Evolutionary conservation across 2,888 invertebrate genomes (phyloP), one percentile per base, ranked within the genome.

Genomic region (Hirtodrosophila confusa): DNA sequence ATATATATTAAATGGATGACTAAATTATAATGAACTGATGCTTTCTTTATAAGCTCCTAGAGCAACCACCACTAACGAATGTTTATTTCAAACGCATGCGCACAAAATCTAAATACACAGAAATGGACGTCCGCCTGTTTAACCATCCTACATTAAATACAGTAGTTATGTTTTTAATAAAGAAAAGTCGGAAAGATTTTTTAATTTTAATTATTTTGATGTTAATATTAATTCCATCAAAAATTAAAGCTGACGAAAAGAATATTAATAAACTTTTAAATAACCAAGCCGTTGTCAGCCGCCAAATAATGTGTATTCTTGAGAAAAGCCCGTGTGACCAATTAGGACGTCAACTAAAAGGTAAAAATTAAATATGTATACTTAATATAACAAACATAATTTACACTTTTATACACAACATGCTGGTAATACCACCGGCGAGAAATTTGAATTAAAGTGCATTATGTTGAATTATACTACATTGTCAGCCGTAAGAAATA

Each of bases 321-420:
- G 93, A 93, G 69, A 92, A 91, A 74, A 93, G 92, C 67, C 93
- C 93, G 8, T 94, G 94, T 82, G 94, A 94, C 89, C 90, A 92
- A 61, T 90, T 94, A 54, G 94, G 94, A 66, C 91, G 91, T 61
- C 94, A 93, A 89, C 91, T 94, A 37, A 94, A 93, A 93, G 92
- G 94, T 94, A 90, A 31, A 60, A 9, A 33, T 6, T 33, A 41
- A 47, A 4, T 54, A 17, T 39, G 3, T 17, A 9, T 47, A 5
- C 10, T 27, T 5, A 27, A 27, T 6, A 2, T 27, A 17, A 17
- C 17, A 17, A 17, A 1, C 17, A 17, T 17, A 1, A 17, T 1
- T 17, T 17, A 17, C 17, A 17, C 17, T 17, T 17, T 17, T 17
- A 17, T 17, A 17, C 17, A 17, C 17, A 17, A n/a, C n/a, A n/a